Evolutionary conservation across 2,888 invertebrate genomes (phyloP).

Genomic region (Mythimna pallens): DNA sequence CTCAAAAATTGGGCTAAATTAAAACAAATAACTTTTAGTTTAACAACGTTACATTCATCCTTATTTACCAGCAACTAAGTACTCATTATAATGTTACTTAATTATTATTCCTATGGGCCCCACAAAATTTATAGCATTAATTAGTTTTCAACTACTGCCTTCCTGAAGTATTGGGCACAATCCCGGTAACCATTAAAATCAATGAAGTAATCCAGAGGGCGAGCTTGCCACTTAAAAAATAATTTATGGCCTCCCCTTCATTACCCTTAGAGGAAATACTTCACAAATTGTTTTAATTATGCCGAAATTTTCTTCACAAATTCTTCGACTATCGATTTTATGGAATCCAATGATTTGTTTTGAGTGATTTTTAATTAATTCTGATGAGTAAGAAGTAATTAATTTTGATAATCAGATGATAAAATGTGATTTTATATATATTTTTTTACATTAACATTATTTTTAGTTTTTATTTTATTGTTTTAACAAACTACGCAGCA

Average conservation of each 20-base stretch:
- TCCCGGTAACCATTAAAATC: constrained; percentile 74
- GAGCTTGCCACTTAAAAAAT: constrained; percentile 79
- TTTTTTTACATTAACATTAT: too few relatives aligned
- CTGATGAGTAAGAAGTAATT: constrained; percentile 12
- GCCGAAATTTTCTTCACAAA: constrained; percentile 56
- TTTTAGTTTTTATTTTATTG: too few relatives aligned
- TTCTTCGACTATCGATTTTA: constrained; percentile 55
- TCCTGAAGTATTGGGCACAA: constrained; percentile 35
- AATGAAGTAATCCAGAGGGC: constrained; percentile 73
- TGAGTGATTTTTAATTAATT: constrained; percentile 53
- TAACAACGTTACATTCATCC: not conserved
- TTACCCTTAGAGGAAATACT: constrained; percentile 76
- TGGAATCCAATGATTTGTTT: constrained; percentile 27
- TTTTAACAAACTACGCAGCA: too few relatives aligned
- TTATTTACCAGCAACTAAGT: not conserved
- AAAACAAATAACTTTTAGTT: not conserved
- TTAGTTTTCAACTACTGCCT: constrained; percentile 27
- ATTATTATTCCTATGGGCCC: not conserved
- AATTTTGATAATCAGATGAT: not conserved
- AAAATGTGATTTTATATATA: too few relatives aligned
- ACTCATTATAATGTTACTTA: not conserved
- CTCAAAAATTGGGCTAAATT: not conserved
- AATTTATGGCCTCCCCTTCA: constrained; percentile 78
- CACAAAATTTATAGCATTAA: constrained; percentile 37
- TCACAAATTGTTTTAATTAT: constrained; percentile 73